Conservation (phyloP, 2,797 vertebrate genomes). For the Crenichthys baileyi region DNA sequence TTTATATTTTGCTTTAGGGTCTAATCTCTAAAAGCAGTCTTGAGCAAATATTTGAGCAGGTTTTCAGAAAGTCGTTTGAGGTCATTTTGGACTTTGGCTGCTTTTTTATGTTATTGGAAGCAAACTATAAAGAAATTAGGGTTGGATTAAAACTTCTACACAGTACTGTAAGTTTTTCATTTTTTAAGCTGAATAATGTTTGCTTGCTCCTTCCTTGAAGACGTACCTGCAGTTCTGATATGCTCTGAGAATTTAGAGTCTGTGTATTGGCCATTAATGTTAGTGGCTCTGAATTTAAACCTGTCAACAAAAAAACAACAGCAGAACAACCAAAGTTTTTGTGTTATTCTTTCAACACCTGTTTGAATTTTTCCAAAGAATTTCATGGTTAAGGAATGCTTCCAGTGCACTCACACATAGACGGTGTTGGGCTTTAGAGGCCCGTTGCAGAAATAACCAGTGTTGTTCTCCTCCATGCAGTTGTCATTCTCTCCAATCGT, state of each 20-base stretch:
- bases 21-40: neutral
- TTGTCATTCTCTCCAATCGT: conserved; percentile 87
- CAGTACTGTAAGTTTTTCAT: neutral
- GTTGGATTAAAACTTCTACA: too few relatives aligned
- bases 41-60: neutral
- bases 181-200: neutral
- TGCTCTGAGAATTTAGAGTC: conserved; percentile 94
- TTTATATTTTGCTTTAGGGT: neutral
- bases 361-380: neutral
- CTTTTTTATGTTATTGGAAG: neutral
- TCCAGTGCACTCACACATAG: conserved; percentile 88
- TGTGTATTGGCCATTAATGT: conserved; percentile 89
- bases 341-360: neutral
- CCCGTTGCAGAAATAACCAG: conserved; percentile 90
- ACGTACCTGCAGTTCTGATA: conserved; percentile 90
- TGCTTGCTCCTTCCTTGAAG: neutral
- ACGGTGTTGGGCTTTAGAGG: conserved; percentile 91
- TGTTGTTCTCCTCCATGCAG: conserved; percentile 83
- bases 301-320: conserved; percentile 69
- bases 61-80: neutral
- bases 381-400: neutral
- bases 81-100: neutral
- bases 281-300: conserved; percentile 97
- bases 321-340: conserved; percentile 4
- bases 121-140: neutral